Base-by-base conservation (phyloP, 2,888 invertebrate species). In the Zele albiditarsus region DNA sequence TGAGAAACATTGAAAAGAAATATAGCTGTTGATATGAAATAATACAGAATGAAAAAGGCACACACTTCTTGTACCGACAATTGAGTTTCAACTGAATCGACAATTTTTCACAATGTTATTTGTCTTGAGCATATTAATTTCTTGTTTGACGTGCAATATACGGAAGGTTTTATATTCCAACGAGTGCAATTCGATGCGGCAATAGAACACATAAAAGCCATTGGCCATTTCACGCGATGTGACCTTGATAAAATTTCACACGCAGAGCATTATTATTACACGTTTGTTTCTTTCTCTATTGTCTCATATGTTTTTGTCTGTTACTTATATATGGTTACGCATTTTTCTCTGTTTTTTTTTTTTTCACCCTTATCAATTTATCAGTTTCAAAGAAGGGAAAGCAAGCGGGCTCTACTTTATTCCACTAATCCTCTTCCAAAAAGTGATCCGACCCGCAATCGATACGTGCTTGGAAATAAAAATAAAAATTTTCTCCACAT, bases 71-170 rank as follows among this genome's bases (percentile, higher is more conserved):
- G n/a, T 20, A 63, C 28, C n/a, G 8, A 27, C 28, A 27, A 28
- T 60, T 28, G 16, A 60, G 25, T 58, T 14, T 58, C 25, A 58
- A 20, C 20, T 58, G 57, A 58, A 58, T 58, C 57, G 25, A 58
- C 57, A 23, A 58, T 58, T 58, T 23, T 58, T 58, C 57, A 58
- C 57, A 25, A 27, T 58, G 25, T 58, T 58, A 60, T 62, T 62
- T 12, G 16, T n/a, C n/a, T 62, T 12, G 28, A 27, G 14, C 28
- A 62, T 31, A 62, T 62, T 23, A 62, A 62, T 62, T 62, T 28
- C 62, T 31, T 4, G 12, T 62, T 62, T 25, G 38, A 62, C 25
- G 25, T 58, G 14, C 3, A 3, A 25, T 12, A 2, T 58, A 31
- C 27, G 31, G 14, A 10, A 14, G 31, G 46, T 46, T 46, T 46